Base-by-base conservation (phyloP, 2,113 vertebrate species). In the Butorides virescens region DNA sequence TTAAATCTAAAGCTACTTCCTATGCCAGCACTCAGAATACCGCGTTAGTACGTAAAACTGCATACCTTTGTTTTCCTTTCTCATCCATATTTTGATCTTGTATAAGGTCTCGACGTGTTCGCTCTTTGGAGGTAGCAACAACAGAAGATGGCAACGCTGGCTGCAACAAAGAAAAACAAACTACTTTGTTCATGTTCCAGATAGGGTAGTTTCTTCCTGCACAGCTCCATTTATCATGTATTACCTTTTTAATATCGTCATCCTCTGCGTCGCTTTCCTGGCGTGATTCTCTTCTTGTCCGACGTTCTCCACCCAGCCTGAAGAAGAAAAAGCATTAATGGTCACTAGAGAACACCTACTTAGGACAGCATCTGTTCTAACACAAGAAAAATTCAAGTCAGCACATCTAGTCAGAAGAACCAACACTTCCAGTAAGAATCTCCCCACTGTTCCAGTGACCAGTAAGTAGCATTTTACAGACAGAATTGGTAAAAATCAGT, bases 111-210 rank as follows among this genome's bases (percentile, higher is more conserved):
- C 99, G 98, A 97, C 99, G 99, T 59, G 99, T 99, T 93, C 99
- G 98, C 89, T 99, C 99, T 98, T 99, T 99, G 99, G 99, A 99
- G 99, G 99, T 99, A 99, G 99, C 99, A 98, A 99, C 99, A 92
- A 99, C 99, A 70, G 99, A 99, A 98, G 99, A 99, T 98, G 99
- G 99, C 98, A 99, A 99, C 92, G 99, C 99, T 97, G 99, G 99
- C 99, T 99, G 52, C 13, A 95, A 68, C 3, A 87, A 44, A 89
- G 15, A 55, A 70, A 88, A 18, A 50, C 61, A 61, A 94, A 66
- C 78, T 18, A 29, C 16, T 87, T 52, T 37, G 42, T 29, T 92
- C 49, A 81, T 16, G 34, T 72, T 80, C 55, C 20, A 80, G 36
- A 20, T 15, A 17, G n/a, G 5, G 3, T n/a, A 3, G 6, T n/a